Base-by-base conservation (phyloP, 2,888 invertebrate genomes). In the Caenorhabditis wallacei region DNA sequence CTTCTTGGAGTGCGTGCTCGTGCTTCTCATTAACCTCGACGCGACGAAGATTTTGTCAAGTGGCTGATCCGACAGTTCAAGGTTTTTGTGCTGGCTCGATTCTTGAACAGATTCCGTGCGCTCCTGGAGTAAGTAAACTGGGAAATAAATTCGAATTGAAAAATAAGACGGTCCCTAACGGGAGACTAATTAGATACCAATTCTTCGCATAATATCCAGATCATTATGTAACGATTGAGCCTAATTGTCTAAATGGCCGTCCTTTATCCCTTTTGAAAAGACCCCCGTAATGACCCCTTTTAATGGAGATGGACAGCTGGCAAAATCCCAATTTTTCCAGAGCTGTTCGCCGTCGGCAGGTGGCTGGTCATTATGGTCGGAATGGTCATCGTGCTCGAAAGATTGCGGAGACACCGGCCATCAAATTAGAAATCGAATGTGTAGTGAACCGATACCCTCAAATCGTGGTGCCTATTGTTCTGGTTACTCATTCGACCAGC, bases 401-500 rank as follows among this genome's bases (percentile, higher is more conserved):
- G 89, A 91, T 69, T 91, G 91, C 70, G 80, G 84, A 4, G 87
- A 87, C 54, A 85, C 80, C 10, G 91, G 91, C 3, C 91, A 91
- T 63, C 90, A 90, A 63, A 89, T 92, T 54, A 84, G 92, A 24
- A 90, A 92, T 61, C 80, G 92, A 70, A 91, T 92, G 90, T 92
- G 92, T 82, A 87, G 91, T 54, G 85, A 89, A 54, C 92, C 92
- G 18, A 80, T 91, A 26, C 92, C 91, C 1, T 86, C 89, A 4
- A 92, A 92, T 69, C 70, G 91, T 11, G 92, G 92, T 20, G 82
- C 91, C 18, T 92, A 92, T 86, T 92, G 92, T 80, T 82, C 87
- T 22, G 92, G 92, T 16, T 89, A 90, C 64, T 92, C 92, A 63
- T 92, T 92, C 76, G 92, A 92, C 66, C 90, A 91, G 78, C 80